Conservation (phyloP, 2,797 vertebrate species). For the Gambusia yucatana region DNA sequence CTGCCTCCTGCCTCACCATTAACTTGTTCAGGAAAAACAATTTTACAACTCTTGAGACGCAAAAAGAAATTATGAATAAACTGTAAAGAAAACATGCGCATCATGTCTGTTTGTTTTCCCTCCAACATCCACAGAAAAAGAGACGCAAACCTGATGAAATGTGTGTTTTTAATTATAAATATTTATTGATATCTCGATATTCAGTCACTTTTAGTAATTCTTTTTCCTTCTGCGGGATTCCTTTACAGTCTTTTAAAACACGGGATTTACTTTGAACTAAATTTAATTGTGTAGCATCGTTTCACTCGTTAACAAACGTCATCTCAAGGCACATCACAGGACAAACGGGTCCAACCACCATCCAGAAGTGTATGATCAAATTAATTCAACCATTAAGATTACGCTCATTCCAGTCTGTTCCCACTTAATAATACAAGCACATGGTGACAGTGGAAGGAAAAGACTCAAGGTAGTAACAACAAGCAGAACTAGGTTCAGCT, state of each 20-base stretch:
- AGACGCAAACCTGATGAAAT: not conserved
- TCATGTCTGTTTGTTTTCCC: not conserved
- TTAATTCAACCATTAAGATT: not conserved
- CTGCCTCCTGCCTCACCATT: conserved; percentile 52
- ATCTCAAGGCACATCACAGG: not conserved
- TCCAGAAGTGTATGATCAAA: not conserved
- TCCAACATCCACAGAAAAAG: conserved; percentile 9
- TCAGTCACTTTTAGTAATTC: conserved; percentile 25
- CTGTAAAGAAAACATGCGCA: conserved; percentile 26
- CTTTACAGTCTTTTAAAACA: not conserved
- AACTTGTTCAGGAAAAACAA: conserved; percentile 52
- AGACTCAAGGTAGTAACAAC: not conserved
- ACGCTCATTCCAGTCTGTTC: not conserved
- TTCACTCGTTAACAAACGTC: not conserved
- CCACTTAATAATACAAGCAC: not conserved
- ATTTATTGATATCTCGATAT: conserved; percentile 48
- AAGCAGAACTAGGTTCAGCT: not conserved
- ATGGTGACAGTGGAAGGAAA: not conserved
- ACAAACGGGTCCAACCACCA: not conserved
- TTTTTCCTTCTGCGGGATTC: not conserved
- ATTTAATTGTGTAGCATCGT: not conserved
- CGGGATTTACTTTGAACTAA: not conserved
- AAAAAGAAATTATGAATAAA: conserved; percentile 71
- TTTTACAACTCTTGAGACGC: conserved; percentile 53
- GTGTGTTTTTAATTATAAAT: conserved; percentile 57